These are phyloP conservation scores for Nasonia giraulti DNA, from an alignment of 1,140 invertebrate genomes.

Conservation along the genomic window DNA sequence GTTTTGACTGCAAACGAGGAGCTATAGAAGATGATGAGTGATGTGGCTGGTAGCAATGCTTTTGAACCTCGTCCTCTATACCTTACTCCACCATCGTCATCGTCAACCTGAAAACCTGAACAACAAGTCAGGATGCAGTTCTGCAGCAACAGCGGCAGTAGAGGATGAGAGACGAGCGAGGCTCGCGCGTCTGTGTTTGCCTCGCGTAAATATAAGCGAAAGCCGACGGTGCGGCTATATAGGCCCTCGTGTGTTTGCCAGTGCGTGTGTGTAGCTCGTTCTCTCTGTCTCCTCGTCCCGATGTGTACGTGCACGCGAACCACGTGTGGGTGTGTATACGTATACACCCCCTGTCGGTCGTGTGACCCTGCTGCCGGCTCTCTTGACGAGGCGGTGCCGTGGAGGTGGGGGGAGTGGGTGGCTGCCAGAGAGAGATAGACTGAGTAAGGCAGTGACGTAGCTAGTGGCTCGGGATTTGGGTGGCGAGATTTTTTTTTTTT, in stretches of 20 bases:
- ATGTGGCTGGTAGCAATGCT: too few relatives aligned
- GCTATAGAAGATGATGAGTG: too few relatives aligned
- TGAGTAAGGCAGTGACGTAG: not conserved
- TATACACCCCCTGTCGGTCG: not conserved
- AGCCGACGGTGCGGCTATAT: not conserved
- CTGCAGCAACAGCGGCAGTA: too few relatives aligned
- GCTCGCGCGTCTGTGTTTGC: conserved; percentile 23
- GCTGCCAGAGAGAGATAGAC: not conserved
- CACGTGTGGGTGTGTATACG: too few relatives aligned
- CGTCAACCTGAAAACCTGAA: too few relatives aligned
- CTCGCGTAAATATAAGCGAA: conserved; percentile 25
- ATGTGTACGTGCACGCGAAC: too few relatives aligned
- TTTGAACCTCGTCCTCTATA: too few relatives aligned
- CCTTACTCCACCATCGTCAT: too few relatives aligned
- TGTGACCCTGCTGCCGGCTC: not conserved
- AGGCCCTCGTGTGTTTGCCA: too few relatives aligned
- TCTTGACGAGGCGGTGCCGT: not conserved
- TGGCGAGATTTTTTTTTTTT: not conserved
- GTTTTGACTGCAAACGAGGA: too few relatives aligned
- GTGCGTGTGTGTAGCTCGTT: not conserved
- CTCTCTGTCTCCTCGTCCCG: not conserved
- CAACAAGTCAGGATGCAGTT: too few relatives aligned
- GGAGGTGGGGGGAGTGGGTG: not conserved
- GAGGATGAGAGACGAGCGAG: too few relatives aligned
- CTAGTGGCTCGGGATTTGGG: not conserved